These are phyloP conservation scores for Germaria angustata DNA, from an alignment of 2,888 invertebrate genomes.

Conservation along the genomic window DNA sequence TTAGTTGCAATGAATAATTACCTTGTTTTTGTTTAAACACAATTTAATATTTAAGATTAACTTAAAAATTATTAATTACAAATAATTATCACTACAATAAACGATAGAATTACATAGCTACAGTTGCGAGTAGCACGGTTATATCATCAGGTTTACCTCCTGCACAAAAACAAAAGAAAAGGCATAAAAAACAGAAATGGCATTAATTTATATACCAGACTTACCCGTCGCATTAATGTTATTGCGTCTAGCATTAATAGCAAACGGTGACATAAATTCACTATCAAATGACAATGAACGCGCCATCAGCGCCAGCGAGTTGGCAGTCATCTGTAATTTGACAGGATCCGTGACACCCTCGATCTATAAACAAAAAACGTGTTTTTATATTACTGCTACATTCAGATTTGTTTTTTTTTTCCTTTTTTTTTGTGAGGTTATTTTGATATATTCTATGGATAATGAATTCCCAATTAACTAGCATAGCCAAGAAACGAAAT, in stretches of 20 bases:
- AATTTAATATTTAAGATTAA: conserved; percentile 45
- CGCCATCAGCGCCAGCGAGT: conserved; percentile 97
- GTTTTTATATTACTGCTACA: too few species aligned
- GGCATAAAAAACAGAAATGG: not conserved
- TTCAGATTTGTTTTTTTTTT: too few species aligned
- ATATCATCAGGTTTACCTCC: conserved; percentile 99
- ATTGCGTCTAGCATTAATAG: conserved; percentile 93
- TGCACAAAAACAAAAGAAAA: conserved; percentile 76
- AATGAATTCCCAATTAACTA: too few species aligned
- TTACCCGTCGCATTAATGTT: conserved; percentile 95
- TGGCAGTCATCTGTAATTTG: conserved; percentile 93
- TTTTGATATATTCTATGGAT: too few species aligned
- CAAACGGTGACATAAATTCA: conserved; percentile 97
- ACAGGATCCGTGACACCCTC: conserved; percentile 87
- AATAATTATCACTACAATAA: conserved; percentile 51
- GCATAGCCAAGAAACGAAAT: too few species aligned
- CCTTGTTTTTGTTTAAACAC: conserved; percentile 43
- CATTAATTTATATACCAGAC: conserved; percentile 68
- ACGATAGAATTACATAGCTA: conserved; percentile 84
- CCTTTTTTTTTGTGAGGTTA: too few species aligned
- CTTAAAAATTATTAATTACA: conserved; percentile 53
- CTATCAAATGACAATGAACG: conserved; percentile 95
- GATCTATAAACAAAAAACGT: conserved; percentile 75
- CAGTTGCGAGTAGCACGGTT: conserved; percentile 96
- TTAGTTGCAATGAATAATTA: conserved; percentile 33